Evolutionary conservation across 2,113 vertebrate species (phyloP), one percentile per base, ranked within the genome.

Genomic region (Bubo blakistoni): DNA sequence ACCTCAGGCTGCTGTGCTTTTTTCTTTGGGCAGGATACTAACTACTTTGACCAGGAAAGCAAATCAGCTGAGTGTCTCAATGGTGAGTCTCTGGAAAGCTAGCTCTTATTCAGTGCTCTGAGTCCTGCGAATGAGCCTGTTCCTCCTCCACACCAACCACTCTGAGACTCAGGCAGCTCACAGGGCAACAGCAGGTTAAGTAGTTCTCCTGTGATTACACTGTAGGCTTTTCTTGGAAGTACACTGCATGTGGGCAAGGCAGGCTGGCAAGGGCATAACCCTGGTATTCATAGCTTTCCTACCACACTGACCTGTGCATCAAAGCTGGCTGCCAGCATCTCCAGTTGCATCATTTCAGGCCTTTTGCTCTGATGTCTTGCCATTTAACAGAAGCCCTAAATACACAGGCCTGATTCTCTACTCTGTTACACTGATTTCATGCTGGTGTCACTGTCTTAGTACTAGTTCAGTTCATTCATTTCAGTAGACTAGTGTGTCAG

Each of bases 251-350:
- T 82, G 96, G 97, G 91, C 77, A 94, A 96, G 74, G 81, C 89
- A 92, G 73, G 72, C 92, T 96, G 96, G 96, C 94, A 96, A 67
- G 49, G 96, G 93, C 96, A 97, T 95, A 97, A 81, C 95, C 90
- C 88, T 96, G 72, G 90, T 90, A 97, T 97, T 97, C 94, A 97
- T 90, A 57, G 86, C 62, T 90, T 88, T 87, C 91, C 88, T 70
- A 93, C 90, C 77, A n/a, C 63, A 36, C 76, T 81, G 94, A 92
- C 88, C 79, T 91, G 94, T 70, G 78, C 69, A 85, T 44, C 66
- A 62, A 77, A 86, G 44, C 92, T 96, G 90, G 18, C 91, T 96
- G 90, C 95, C 93, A 94, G 92, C 82, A 79, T 36, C 86, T 94
- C 40, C 67, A 58, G 25, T 96, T 90, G 82, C 92, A 93, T 95